Base-by-base conservation (phyloP, 2,888 invertebrate species). In the Hecatera dysodea region DNA sequence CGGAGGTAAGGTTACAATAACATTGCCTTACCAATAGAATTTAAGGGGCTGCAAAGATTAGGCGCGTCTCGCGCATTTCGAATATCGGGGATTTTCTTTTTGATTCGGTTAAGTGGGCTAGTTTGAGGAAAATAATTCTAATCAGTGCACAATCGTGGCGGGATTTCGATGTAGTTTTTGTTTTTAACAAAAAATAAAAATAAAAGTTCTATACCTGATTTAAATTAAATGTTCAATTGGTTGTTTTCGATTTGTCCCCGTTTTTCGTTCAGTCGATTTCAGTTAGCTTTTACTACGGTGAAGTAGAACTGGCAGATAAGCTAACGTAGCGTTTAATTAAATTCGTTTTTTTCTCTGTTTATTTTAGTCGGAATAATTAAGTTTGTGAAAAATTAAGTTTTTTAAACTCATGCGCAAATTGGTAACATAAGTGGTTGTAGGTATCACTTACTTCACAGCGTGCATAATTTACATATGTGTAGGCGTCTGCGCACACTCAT, bases 1-100 rank as follows among this genome's bases (percentile, higher is more conserved):
- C 50, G 46, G 42, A 80, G 87, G 86, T 88, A 82, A 86, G 85
- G 70, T 82, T 82, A 72, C 86, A 78, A 79, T 75, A 77, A 81
- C 53, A 85, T 72, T 80, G 63, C 62, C 61, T 60, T 59, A 67
- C 59, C 53, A 56, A 75, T 70, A 80, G 42, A 74, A 78, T 83
- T 72, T 62, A 67, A 72, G 48, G 36, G 33, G 4, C 64, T 60
- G 42, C 53, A 62, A 64, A 70, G 19, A 22, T 71, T 56, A 22
- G 5, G 8, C 27, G 53, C 11, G 9, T 27, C 15, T 44, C 17
- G 36, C 50, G 36, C 50, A 50, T 46, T 27, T 48, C 15, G 22
- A 52, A 33, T 39, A 48, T 60, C 52, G 61, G 27, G 17, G 4
- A 42, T 27, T 61, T 50, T 68, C 19, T 72, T 33, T 75, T 61